These are phyloP conservation scores for Amniataba percoides DNA, from an alignment of 2,797 vertebrate species.

Conservation along the genomic window DNA sequence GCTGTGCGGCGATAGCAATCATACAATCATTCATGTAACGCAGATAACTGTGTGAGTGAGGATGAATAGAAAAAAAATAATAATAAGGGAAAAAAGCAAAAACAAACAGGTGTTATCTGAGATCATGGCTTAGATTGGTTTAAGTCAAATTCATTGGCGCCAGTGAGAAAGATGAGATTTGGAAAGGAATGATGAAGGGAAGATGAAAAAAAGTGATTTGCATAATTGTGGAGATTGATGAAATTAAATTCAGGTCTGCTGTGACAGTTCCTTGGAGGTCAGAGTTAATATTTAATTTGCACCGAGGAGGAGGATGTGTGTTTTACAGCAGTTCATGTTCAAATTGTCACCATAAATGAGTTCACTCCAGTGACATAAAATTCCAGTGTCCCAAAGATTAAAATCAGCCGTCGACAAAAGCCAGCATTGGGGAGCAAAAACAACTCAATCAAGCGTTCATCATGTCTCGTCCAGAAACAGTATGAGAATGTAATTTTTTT, in stretches of 20 bases:
- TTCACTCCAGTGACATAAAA: constrained; percentile 28
- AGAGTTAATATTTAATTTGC: constrained; percentile 11
- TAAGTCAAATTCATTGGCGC: constrained; percentile 24
- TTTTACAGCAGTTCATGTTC: constrained; percentile 26
- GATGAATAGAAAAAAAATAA: constrained; percentile 19
- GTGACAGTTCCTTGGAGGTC: constrained; percentile 13
- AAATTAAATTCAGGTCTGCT: constrained; percentile 29
- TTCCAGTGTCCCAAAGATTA: neutral
- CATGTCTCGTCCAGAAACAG: constrained; percentile 13
- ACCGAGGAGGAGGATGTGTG: constrained; percentile 20
- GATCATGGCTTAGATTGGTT: constrained; percentile 31
- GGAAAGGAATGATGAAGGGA: constrained; percentile 18
- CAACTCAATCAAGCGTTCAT: constrained; percentile 36
- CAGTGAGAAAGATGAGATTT: constrained; percentile 21
- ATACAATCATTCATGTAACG: constrained; percentile 68
- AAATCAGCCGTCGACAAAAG: constrained; percentile 22
- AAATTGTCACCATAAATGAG: neutral
- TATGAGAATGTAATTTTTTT: constrained; percentile 18
- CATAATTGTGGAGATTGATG: constrained; percentile 29
- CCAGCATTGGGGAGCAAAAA: constrained; percentile 17
- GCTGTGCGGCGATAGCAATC: constrained; percentile 63
- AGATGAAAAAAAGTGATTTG: constrained; percentile 9
- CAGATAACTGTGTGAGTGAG: constrained; percentile 49
- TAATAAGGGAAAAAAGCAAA: neutral
- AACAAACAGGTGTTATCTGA: constrained; percentile 13